Percentiles rank a stretch among this genome's conserved stretches.
These are phyloP conservation scores for Ischnura elegans DNA, from an alignment of 2,888 invertebrate species.

Conservation along the genomic window DNA sequence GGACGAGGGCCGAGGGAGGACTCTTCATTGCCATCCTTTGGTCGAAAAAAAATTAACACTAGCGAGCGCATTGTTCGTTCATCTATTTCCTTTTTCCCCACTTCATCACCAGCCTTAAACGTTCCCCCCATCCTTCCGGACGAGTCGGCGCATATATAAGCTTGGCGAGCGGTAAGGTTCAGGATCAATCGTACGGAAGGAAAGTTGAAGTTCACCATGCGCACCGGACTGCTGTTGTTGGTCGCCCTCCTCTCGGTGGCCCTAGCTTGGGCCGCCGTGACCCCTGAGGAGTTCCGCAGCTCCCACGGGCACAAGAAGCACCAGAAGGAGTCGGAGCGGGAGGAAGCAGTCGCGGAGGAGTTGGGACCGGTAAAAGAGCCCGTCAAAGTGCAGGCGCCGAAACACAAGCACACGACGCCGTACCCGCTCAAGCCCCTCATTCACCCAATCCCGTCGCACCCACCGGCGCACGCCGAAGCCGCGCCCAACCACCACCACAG, in stretches of 20 bases:
- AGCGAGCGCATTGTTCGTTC: not conserved
- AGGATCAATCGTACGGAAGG: not conserved
- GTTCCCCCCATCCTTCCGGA: not conserved
- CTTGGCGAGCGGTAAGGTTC: not conserved
- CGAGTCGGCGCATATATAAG: slow-evolving; percentile 44
- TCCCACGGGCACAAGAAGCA: slow-evolving; percentile 60
- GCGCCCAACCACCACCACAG: slow-evolving; percentile 20
- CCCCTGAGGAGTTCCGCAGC: slow-evolving; percentile 46
- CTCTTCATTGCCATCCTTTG: not conserved
- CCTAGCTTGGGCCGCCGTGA: not conserved
- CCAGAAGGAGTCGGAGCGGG: slow-evolving; percentile 35
- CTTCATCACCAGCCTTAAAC: too few relatives aligned
- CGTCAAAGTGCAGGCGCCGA: not conserved
- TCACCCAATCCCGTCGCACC: slow-evolving; percentile 48
- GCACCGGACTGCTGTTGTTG: not conserved
- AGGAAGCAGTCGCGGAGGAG: not conserved
- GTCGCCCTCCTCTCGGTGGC: not conserved
- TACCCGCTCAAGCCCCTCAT: slow-evolving; percentile 12
- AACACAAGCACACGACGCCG: not conserved
- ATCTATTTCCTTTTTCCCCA: not conserved
- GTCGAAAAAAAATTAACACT: not conserved
- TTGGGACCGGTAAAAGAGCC: not conserved
- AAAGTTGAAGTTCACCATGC: not conserved
- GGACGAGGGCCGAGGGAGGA: not conserved
- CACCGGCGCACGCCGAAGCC: slow-evolving; percentile 42